Base-by-base conservation (phyloP, 2,797 vertebrate genomes). In the Carduelis carduelis region DNA sequence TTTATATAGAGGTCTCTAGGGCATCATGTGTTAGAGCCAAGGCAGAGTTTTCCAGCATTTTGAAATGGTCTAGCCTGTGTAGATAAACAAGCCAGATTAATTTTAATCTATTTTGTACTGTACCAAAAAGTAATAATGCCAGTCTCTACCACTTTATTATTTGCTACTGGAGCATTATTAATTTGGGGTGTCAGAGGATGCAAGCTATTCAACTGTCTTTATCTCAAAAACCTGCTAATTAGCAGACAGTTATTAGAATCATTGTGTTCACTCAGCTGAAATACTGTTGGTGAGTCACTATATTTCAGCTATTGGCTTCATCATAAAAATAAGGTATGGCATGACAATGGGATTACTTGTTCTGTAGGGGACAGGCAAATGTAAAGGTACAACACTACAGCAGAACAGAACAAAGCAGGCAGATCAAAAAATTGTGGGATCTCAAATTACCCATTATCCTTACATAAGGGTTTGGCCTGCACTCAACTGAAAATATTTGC, bases 181-280 rank as follows among this genome's bases (percentile, higher is more conserved):
- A 96, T 94, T 94, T 78, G 57, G n/a, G 57, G 35, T 92, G 69
- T 89, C 71, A 78, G 65, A 87, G 49, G 28, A 94, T 82, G 60
- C 53, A 80, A 64, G 34, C 81, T 95, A 80, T 93, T 96, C 92
- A 91, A 56, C 75, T 75, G 64, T 68, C 57, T 93, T 93, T 92
- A 92, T 95, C 79, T 95, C 76, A 77, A 78, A 94, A 95, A 59
- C 76, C 87, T 92, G 72, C 93, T 92, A 93, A 96, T 96, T 96
- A 93, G 76, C 53, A 71, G 86, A 46, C 63, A 55, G 87, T 87
- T 95, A 87, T 57, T 97, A 85, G 69, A 89, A 75, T 93, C 12
- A 53, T 44, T 89, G 76, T 85, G 63, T 93, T 92, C 87, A 60
- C 82, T 88, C 86, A 35, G 76, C 43, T 85, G 89, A 89, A 91